Evolutionary conservation across 2,113 vertebrate species (phyloP), one percentile per base, ranked within the genome.

Genomic region (Myodes glareolus): DNA sequence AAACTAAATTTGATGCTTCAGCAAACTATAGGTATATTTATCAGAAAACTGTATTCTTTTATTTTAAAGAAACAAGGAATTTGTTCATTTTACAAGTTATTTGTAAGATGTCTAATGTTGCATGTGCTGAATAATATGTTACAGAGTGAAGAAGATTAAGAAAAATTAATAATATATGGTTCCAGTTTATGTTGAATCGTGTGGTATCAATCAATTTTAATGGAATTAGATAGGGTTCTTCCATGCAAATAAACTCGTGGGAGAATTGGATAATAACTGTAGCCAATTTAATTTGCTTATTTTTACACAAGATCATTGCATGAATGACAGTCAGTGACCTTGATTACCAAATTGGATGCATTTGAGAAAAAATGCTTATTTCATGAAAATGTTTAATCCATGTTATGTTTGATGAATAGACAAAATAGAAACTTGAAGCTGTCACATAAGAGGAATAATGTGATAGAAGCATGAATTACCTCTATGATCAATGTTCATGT

Each of bases 231-330:
- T 90, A 89, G 94, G 47, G 82, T 95, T 92, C 58, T 67, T 94
- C 87, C 77, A 92, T 78, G 23, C 52, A 95, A 90, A 94, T 94
- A 14, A 67, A 84, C 45, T 94, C 42, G 29, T 86, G 47, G 70
- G 73, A 91, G 55, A 92, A 94, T 61, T 94, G 45, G 33, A 94
- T 94, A 77, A 25, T 77, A 90, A 72, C 52, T 42, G 72, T 21
- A 90, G 17, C 25, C 45, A 95, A 55, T 91, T 92, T 92, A 96
- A 92, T 95, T 94, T 78, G 29, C 81, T 94, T n/a, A n/a, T n/a
- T 6, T 88, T 97, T 90, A 90, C 78, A 95, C 39, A 61, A 58
- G 33, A 90, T 90, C 61, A 86, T 45, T 88, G 42, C 42, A 61
- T 95, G 65, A 96, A 95, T 90, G 86, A 92, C 61, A 47, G 89